Evolutionary conservation across 1,140 invertebrate genomes (phyloP).

Genomic region (Drosophila lacertosa): DNA sequence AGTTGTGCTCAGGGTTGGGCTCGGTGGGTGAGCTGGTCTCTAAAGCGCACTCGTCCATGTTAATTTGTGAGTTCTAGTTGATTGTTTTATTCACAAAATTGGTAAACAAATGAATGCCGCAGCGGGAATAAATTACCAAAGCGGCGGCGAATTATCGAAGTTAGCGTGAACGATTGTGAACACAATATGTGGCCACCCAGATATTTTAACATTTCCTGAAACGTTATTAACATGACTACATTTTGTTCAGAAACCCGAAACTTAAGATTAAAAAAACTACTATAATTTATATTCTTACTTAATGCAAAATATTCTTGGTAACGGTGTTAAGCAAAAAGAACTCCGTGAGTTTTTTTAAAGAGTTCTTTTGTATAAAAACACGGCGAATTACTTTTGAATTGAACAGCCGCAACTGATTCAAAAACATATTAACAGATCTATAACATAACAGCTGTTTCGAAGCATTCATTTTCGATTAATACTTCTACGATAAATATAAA

Average conservation of each 20-base stretch:
- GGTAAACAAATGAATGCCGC: conserved; percentile 37
- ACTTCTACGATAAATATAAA: not conserved
- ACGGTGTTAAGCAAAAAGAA: no score
- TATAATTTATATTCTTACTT: not conserved
- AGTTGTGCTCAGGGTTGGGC: conserved; percentile 57
- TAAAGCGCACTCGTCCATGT: conserved; percentile 71
- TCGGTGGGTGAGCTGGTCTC: conserved; percentile 65
- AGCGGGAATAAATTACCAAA: conserved; percentile 21
- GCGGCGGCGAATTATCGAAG: conserved; percentile 21
- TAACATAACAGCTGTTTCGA: not conserved
- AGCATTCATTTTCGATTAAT: not conserved
- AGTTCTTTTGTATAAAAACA: not conserved
- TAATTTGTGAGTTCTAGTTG: conserved; percentile 10
- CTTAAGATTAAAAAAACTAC: not conserved
- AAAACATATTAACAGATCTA: not conserved
- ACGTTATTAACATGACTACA: not conserved
- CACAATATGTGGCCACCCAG: conserved; percentile 2
- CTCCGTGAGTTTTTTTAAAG: no score
- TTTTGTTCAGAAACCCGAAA: not conserved
- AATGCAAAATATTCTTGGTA: not conserved
- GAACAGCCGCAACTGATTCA: not conserved
- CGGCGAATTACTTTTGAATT: not conserved
- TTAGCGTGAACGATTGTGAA: not conserved
- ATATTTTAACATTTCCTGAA: not conserved
- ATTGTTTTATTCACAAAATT: conserved; percentile 61